Base-by-base conservation (phyloP, 2,113 vertebrate genomes). In the Rutilus rutilus region DNA sequence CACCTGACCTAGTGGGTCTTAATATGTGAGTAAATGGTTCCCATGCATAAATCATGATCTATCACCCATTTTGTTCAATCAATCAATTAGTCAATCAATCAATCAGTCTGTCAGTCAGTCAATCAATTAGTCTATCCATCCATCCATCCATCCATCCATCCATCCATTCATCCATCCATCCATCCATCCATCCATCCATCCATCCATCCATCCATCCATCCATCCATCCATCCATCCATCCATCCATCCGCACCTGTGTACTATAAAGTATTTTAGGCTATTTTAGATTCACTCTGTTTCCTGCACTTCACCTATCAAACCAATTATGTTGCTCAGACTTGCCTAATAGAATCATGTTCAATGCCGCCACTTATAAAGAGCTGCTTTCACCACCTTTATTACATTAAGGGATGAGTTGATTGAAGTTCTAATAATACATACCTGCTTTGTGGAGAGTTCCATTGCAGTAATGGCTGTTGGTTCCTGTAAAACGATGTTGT, bases 401-500 rank as follows among this genome's bases (percentile, higher is more conserved):
- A 30, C 30, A 42, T 83, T 79, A 79, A 67, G 39, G 3, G 15
- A 79, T 82, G 47, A 39, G 42, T 73, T 74, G 65, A 65, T 85
- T 30, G 6, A n/a, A 19, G 86, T 39, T 85, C 25, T 42, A 12
- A 62, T 50, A 54, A 54, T 65, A 36, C 60, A 85, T 88, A 99
- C 98, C 97, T 99, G 98, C 90, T 99, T 99, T 15, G 97, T 98
- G 65, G 98, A 99, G 89, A 99, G 97, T 87, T 98, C 97, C 97
- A 99, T 98, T 4, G 97, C 96, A 86, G 94, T 97, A 89, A 99
- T 97, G 89, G 93, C 89, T 73, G 96, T 96, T 60, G 97, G 96
- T 87, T 99, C 96, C 98, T 99, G 88, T n/a, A 90, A 91, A 71
- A 59, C 86, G 87, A 85, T 74, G 80, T 71, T 15, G 11, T 75